These are phyloP conservation scores for Bombus polaris DNA, from an alignment of 1,140 invertebrate genomes.

Conservation along the genomic window DNA sequence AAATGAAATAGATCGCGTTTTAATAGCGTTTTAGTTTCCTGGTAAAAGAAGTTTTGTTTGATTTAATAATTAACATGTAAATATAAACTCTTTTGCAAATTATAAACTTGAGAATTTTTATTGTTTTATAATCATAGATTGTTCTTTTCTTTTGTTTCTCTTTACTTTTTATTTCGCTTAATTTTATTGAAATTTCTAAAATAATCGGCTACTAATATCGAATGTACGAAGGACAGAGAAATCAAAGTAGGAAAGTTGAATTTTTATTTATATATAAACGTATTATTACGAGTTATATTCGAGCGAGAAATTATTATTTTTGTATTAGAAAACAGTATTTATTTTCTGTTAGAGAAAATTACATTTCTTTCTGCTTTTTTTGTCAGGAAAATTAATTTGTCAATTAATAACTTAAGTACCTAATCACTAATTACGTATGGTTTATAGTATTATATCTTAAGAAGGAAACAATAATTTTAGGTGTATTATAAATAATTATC, in stretches of 20 bases:
- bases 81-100: conserved; percentile 35
- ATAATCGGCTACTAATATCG: background rate
- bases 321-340: conserved; percentile 37
- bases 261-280: background rate
- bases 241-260: background rate
- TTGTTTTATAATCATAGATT: conserved; percentile 21
- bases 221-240: background rate
- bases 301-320: conserved; percentile 8
- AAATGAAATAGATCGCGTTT: conserved; percentile 37
- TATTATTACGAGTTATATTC: background rate
- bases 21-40: conserved; percentile 26
- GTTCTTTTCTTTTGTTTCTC: background rate
- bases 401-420: background rate
- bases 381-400: background rate
- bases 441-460: conserved; percentile 29
- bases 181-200: background rate
- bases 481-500: conserved; percentile 1
- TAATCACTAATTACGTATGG: background rate
- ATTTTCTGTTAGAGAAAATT: background rate
- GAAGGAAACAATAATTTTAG: conserved; percentile 19
- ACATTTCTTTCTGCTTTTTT: background rate
- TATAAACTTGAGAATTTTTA: conserved; percentile 19
- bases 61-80: conserved; percentile 36
- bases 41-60: conserved; percentile 27
- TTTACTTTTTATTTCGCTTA: background rate